Evolutionary conservation across 1,140 invertebrate genomes (phyloP), one percentile per base, ranked within the genome.

Genomic region (Saccostrea cuccullata): DNA sequence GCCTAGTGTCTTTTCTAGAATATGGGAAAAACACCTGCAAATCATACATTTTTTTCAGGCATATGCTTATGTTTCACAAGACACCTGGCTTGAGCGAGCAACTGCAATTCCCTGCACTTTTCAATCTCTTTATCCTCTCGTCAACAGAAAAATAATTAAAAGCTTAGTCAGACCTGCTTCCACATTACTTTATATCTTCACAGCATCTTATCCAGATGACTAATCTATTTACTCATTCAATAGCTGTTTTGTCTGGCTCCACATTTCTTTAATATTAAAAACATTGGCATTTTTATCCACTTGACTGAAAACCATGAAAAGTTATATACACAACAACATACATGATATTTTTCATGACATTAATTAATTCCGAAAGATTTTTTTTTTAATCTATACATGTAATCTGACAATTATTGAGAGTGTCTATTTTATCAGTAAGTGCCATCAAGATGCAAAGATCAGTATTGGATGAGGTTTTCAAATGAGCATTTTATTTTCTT

Each of bases 61-160:
- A 77, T 15, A 77, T 26, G 23, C 67, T 73, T 26, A 30, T 23
- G 23, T 11, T 30, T 67, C 23, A 12, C 26, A 30, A 15, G 23
- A 77, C 30, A 30, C 70, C 30, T 26, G 26, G 26, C 30, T 77
- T 36, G 23, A 30, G 4, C 70, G 17, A n/a, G n/a, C 23, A 1
- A 73, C 5, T 77, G 70, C 26, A 30, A 36, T 77, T 77, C 9
- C 12, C 70, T 77, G 70, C 70, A 77, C 26, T 77, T 30, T 36
- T 77, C 23, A 26, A 30, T 30, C 70, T 36, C 26, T 77, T 77
- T 77, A 77, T 13, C 26, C 70, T 26, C 11, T 77, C 70, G 26
- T 77, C 70, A 77, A 30, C 26, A 26, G 70, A 77, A 77, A 77
- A 77, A 77, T 77, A 77, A 77, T 77, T 77, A 77, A 77, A 77